phyloP scores from a whole-genome alignment of 2,113 vertebrate genomes.

The Rhinolophus ferrumequinum region DNA sequence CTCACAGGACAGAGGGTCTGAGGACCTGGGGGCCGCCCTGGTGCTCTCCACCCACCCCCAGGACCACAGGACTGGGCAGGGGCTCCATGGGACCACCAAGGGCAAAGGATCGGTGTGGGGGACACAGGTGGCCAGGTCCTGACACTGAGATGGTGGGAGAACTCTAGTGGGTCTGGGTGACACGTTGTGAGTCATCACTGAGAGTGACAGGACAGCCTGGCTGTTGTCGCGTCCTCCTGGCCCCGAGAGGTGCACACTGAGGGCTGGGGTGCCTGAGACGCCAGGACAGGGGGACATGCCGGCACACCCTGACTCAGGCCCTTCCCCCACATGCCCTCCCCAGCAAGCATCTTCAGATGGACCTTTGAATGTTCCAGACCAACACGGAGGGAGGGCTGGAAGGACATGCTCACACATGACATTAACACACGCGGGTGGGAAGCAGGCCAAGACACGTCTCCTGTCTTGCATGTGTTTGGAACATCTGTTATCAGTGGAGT shows the following conservation, averaged over 20 bases:
- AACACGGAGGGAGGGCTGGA: not conserved
- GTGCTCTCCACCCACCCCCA: rapidly evolving
- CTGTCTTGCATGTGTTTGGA: too few species aligned
- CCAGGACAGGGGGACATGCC: not conserved
- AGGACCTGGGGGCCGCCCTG: not conserved
- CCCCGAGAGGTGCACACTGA: too few species aligned
- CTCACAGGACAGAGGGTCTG: rapidly evolving
- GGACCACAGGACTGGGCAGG: not conserved
- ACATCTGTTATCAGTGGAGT: too few species aligned
- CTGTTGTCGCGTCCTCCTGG: not conserved
- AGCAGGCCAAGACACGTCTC: too few species aligned
- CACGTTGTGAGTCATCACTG: not conserved
- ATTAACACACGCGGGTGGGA: not conserved
- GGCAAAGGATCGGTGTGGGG: not conserved
- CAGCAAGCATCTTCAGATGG: not conserved
- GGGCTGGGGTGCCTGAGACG: not conserved
- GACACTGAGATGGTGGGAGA: not conserved
- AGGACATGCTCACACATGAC: not conserved
- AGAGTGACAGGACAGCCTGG: too few species aligned
- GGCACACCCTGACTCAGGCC: not conserved
- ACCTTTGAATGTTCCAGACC: too few species aligned
- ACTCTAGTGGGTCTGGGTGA: not conserved
- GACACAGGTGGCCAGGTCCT: not conserved
- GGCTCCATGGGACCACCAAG: too few species aligned
- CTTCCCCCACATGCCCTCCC: too few species aligned